Evolutionary conservation across 2,113 vertebrate species (phyloP), one percentile per base, ranked within the genome.

Genomic region (Cebidichthys violaceus): DNA sequence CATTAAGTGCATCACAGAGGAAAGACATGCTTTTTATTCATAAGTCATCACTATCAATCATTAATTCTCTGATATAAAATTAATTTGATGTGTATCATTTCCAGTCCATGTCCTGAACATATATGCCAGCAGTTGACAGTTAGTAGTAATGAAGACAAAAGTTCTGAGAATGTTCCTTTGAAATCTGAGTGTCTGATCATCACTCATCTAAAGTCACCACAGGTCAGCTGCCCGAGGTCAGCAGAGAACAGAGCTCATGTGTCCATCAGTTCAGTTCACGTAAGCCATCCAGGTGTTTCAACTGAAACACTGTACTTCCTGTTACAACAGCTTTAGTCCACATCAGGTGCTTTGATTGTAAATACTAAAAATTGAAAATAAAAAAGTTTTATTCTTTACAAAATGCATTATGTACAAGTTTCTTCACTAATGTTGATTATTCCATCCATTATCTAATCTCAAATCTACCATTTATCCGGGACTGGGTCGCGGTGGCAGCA

Each of bases 211-310:
- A 45, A 18, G 37, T 73, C 39, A 33, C 39, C 52, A 57, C 13
- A 75, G 75, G 71, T 75, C 64, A 54, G 10, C 60, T 24, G 57
- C 54, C 37, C 0, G 52, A 61, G 52, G 71, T 65, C 41, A 59
- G 31, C 47, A 69, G 71, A 50, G 68, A 59, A 77, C 75, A 85
- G 37, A 76, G 75, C 62, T 89, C 66, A 77, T 74, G 35, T n/a
- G 29, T 75, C 54, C 20, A 22, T 57, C 18, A 43, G 29, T 31
- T 68, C 18, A 75, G 65, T 43, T 84, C 31, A 73, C 43, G 55
- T 37, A 33, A 72, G 29, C 22, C 24, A 31, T 83, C 50, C 75
- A 82, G 59, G 54, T 82, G 79, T 76, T 65, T 54, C 27, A 60
- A 22, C n/a, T 74, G 67, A 81, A 54, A 66, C 33, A 37, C 17